phyloP scores from a whole-genome alignment of 1,140 invertebrate genomes.

The Drosophila ohnishii region DNA sequence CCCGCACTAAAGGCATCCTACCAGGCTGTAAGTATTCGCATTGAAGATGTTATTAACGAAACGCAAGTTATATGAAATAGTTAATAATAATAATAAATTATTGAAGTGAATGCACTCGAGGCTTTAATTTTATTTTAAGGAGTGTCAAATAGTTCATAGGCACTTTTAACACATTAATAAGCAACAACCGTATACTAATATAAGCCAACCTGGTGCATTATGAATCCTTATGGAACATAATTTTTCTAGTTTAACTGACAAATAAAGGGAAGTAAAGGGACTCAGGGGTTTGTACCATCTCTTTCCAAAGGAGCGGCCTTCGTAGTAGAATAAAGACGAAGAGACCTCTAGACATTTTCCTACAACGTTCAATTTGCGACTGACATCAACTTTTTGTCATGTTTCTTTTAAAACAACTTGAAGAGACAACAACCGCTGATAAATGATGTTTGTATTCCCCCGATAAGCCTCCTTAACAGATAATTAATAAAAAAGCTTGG shows the following conservation, averaged over 20 bases:
- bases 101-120: fast-evolving
- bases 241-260: too few relatives aligned
- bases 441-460: not conserved
- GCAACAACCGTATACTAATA: not conserved
- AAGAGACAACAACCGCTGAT: constrained; percentile 1
- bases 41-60: not conserved
- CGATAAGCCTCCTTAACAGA: not conserved
- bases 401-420: not conserved
- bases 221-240: too few relatives aligned
- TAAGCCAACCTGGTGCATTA: too few relatives aligned
- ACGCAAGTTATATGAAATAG: not conserved
- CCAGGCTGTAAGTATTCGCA: constrained; percentile 90
- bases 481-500: not conserved
- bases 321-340: constrained; percentile 1
- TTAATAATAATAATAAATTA: not conserved
- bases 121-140: not conserved
- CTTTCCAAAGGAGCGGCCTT: constrained; percentile 5
- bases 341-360: constrained; percentile 11
- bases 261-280: too few relatives aligned
- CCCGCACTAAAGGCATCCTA: constrained; percentile 89
- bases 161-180: not conserved
- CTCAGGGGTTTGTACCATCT: not conserved
- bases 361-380: constrained; percentile 4
- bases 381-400: not conserved
- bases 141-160: not conserved